Conservation (phyloP, 1,140 invertebrate species). For the Amphibalanus amphitrite region DNA sequence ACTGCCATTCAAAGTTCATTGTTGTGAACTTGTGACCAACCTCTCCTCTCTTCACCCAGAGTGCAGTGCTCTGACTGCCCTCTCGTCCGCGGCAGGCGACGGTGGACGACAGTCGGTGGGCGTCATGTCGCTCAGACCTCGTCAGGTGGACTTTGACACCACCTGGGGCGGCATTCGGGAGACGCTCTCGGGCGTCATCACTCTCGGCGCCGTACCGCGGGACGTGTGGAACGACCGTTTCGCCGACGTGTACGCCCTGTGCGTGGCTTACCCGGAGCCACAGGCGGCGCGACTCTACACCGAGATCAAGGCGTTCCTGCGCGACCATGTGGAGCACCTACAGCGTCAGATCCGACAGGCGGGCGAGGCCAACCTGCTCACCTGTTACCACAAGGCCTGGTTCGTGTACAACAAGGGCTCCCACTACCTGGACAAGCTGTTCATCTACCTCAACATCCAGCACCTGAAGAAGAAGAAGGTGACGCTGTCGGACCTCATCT, state of each 20-base stretch:
- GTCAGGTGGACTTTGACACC: slow-evolving; percentile 71
- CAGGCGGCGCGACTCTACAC: slow-evolving; percentile 64
- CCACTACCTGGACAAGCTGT: slow-evolving; percentile 67
- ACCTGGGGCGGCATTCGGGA: slow-evolving; percentile 69
- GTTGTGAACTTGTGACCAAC: too few species aligned
- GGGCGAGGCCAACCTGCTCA: slow-evolving; percentile 35
- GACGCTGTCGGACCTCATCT: slow-evolving; percentile 77
- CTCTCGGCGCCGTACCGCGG: slow-evolving; percentile 59
- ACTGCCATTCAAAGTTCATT: too few species aligned
- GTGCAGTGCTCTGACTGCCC: too few species aligned
- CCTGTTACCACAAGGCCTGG: slow-evolving; percentile 62
- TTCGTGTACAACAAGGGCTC: slow-evolving; percentile 68
- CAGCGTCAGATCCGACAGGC: slow-evolving; percentile 35
- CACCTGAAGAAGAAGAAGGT: slow-evolving; percentile 80
- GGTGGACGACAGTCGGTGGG: slow-evolving; percentile 3
- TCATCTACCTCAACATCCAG: slow-evolving; percentile 72
- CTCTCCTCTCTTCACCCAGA: too few species aligned
- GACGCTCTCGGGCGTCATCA: slow-evolving; percentile 78
- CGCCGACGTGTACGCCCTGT: slow-evolving; percentile 77
- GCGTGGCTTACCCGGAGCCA: slow-evolving; percentile 79
- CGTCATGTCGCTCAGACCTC: slow-evolving; percentile 80
- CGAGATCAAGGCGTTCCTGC: slow-evolving; percentile 66
- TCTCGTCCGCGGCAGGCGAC: too few species aligned
- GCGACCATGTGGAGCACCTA: slow-evolving; percentile 59
- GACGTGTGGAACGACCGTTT: slow-evolving; percentile 79